Evolutionary conservation across 2,797 vertebrate species (phyloP).

Genomic region (Cryptoprocta ferox): DNA sequence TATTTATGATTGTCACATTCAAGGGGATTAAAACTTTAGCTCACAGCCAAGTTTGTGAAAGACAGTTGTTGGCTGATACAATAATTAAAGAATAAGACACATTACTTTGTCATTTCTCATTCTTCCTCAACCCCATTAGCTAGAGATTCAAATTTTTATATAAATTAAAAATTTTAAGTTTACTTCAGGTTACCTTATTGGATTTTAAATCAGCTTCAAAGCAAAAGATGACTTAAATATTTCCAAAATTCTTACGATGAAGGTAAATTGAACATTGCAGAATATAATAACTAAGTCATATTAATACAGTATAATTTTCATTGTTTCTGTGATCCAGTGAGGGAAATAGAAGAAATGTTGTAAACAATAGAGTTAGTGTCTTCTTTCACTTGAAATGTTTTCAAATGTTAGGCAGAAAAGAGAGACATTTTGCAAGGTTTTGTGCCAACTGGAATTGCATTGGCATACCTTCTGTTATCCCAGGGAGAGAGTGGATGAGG

Average conservation of each 20-base stretch:
- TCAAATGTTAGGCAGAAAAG: slow-evolving; percentile 36
- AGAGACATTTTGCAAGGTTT: slow-evolving; percentile 28
- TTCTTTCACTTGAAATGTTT: slow-evolving; percentile 50
- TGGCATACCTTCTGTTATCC: slow-evolving; percentile 18
- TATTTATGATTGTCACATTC: slow-evolving; percentile 30
- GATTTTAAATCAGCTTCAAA: slow-evolving; percentile 40
- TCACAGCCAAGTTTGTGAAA: background rate
- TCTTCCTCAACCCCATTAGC: background rate
- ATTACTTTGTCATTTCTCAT: background rate
- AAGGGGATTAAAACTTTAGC: background rate
- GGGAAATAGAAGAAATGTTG: slow-evolving; percentile 17
- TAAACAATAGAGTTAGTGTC: background rate
- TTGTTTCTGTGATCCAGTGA: slow-evolving; percentile 12
- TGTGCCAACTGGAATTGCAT: slow-evolving; percentile 33
- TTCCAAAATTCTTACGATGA: slow-evolving; percentile 15
- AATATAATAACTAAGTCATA: slow-evolving; percentile 25
- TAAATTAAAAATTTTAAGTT: background rate
- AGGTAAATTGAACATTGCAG: slow-evolving; percentile 50
- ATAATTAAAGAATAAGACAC: slow-evolving; percentile 12
- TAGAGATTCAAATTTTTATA: slow-evolving; percentile 9
- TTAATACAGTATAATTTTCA: slow-evolving; percentile 16
- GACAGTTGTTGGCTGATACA: background rate
- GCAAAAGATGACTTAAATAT: slow-evolving; percentile 22
- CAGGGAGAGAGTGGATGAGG: background rate
- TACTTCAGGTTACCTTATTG: background rate